Evolutionary conservation across 2,797 vertebrate genomes (phyloP), one percentile per base, ranked within the genome.

Genomic region (Cossypha polioptera): DNA sequence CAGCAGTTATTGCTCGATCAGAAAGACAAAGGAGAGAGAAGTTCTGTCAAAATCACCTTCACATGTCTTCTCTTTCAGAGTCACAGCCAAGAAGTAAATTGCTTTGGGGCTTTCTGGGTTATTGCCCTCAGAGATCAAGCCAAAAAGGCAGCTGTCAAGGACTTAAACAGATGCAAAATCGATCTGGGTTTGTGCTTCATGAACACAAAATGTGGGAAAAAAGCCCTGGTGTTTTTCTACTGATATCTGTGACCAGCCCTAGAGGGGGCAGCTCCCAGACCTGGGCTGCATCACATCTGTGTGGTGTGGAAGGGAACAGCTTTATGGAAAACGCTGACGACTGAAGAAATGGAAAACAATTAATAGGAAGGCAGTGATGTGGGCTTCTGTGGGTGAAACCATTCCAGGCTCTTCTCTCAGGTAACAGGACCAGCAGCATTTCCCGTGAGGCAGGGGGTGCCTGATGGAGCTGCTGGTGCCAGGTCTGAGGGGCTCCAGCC

Each of bases 401-500:
- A 28, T 11, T 33, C 26, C 43, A 55, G 29, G 54, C 33, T 79
- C 29, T 42, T 21, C 13, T 33, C 24, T 15, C 1, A 2, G 31
- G 15, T 16, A 45, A 26, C 1, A 7, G 48, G 21, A 19, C 31
- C 48, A 62, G 33, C 55, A 78, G 66, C 66, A 16, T 29, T 65
- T 66, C 55, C 79, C 0, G 0, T 0, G 20, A 20, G 43, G 43
- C 43, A 48, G 22, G 0, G 19, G 51, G n/a, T 36, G 55, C 50
- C 66, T 43, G 40, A 28, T 0, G 14, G 47, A 31, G 6, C 42
- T 63, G 76, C 11, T 18, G 62, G 26, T 67, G 53, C 63, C 58
- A 71, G 58, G 35, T 40, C 50, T 16, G 5, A 55, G 61, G 42
- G 51, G 21, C 18, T 72, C 50, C 5, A 4, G 1, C 4, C 42